Conservation (phyloP, 2,888 invertebrate species). For the Napeogenes inachia region DNA sequence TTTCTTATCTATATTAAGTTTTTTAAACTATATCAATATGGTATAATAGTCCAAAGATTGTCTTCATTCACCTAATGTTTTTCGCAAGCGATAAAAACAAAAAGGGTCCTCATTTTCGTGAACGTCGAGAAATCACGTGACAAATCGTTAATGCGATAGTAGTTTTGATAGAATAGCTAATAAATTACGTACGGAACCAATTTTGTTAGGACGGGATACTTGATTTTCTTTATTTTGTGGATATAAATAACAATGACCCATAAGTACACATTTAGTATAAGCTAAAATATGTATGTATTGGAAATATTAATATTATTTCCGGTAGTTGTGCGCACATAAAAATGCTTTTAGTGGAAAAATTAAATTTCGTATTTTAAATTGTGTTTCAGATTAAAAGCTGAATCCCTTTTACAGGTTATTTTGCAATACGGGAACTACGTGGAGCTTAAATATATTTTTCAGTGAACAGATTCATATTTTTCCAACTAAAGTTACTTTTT, state of each 20-base stretch:
- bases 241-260: background rate
- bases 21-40: too few relatives aligned
- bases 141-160: constrained; percentile 25
- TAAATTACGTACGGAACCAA: constrained; percentile 19
- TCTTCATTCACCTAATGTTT: constrained; percentile 8
- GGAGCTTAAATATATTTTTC: background rate
- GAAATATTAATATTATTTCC: background rate
- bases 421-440: background rate
- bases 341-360: constrained; percentile 5
- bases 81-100: constrained; percentile 5
- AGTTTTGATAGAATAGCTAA: constrained; percentile 26
- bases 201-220: constrained; percentile 11
- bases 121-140: constrained; percentile 17
- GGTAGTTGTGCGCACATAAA: background rate
- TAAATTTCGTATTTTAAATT: background rate
- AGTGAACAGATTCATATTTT: too few relatives aligned
- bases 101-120: background rate
- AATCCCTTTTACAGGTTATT: background rate
- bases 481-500: too few relatives aligned
- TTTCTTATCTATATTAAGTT: too few relatives aligned
- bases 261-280: background rate
- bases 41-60: background rate
- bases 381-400: background rate
- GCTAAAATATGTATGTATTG: background rate
- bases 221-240: too few relatives aligned